Base-by-base conservation (phyloP, 2,113 vertebrate genomes). In the Trematocara macrostoma region DNA sequence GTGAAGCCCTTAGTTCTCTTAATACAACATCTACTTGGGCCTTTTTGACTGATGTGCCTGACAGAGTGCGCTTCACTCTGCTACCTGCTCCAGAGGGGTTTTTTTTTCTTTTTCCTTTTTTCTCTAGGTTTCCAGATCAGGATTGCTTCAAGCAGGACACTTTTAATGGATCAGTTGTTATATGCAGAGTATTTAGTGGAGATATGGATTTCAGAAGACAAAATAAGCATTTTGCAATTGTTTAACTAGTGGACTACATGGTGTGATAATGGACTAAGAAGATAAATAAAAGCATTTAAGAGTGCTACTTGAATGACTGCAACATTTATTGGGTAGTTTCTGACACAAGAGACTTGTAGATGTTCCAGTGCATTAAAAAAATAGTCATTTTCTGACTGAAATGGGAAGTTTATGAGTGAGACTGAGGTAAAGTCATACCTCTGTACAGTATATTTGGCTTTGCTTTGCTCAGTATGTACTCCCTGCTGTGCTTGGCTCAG, bases 401-500 rank as follows among this genome's bases (percentile, higher is more conserved):
- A 38, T 29, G 14, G 31, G 23, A 40, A 31, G 69, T 29, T 38
- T 26, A 26, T 7, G 11, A 5, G 45, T 52, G 11, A 81, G 51
- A 12, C 56, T 47, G 8, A 7, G 29, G 61, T 35, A 20, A 20
- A 26, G 47, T 67, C 34, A 35, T 61, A 80, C 23, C 78, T 45
- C 53, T 71, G 34, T 64, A 23, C 35, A 40, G 26, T 16, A 35
- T 80, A 47, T 79, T 10, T 55, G 79, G 5, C 20, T 76, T 31
- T 1, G 15, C 7, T 59, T 56, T 59, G 86, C 86, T 52, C 51
- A 5, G 45, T 40, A 14, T 29, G 51, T 29, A 5, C 74, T 71
- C 29, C 82, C 79, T 35, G 86, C 87, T 74, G 87, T 52, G 81
- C 29, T 88, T 92, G 88, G 89, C 83, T 83, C 57, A 34, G 31